A percentile compares a stretch with the other conserved stretches of the same genome.
These are phyloP conservation scores for Petrocephalus zakoni DNA, from an alignment of 2,113 vertebrate species.

Conservation along the genomic window DNA sequence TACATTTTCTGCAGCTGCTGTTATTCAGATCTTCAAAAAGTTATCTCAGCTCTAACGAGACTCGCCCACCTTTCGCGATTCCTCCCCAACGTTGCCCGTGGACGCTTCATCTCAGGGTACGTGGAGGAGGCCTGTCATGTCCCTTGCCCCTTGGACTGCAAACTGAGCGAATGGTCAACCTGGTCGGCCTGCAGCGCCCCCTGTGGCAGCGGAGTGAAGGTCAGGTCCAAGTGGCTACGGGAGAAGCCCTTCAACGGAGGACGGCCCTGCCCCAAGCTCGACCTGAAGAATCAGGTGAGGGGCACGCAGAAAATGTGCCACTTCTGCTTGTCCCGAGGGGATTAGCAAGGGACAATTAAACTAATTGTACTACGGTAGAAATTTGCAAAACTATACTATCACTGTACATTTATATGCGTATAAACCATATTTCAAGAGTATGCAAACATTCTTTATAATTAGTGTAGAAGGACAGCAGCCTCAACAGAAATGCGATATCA, in stretches of 20 bases:
- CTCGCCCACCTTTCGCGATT: neutral
- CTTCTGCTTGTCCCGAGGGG: neutral
- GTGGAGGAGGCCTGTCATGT: constrained; percentile 76
- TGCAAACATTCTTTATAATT: neutral
- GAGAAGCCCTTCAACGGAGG: constrained; percentile 95
- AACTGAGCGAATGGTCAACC: constrained; percentile 86
- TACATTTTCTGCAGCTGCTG: neutral
- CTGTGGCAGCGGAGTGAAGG: constrained; percentile 80
- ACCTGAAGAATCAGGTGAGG: constrained; percentile 96
- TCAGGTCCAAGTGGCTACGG: constrained; percentile 86
- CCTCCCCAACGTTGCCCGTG: neutral
- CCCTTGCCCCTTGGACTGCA: constrained; percentile 92
- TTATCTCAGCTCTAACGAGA: neutral
- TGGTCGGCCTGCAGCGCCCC: constrained; percentile 87
- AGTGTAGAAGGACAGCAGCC: neutral
- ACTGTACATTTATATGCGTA: neutral
- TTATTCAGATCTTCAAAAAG: neutral
- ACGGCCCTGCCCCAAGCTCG: constrained; percentile 86
- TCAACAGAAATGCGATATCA: neutral
- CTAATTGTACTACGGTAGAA: neutral
- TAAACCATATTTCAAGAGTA: neutral
- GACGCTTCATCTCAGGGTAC: constrained; percentile 67
- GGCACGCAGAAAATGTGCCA: neutral
- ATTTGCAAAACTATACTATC: neutral
- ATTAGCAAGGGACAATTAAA: neutral